Percentiles rank a stretch among this genome's conserved stretches.
These are phyloP conservation scores for Lumbricus terrestris DNA, from an alignment of 2,888 invertebrate species.

Conservation along the genomic window DNA sequence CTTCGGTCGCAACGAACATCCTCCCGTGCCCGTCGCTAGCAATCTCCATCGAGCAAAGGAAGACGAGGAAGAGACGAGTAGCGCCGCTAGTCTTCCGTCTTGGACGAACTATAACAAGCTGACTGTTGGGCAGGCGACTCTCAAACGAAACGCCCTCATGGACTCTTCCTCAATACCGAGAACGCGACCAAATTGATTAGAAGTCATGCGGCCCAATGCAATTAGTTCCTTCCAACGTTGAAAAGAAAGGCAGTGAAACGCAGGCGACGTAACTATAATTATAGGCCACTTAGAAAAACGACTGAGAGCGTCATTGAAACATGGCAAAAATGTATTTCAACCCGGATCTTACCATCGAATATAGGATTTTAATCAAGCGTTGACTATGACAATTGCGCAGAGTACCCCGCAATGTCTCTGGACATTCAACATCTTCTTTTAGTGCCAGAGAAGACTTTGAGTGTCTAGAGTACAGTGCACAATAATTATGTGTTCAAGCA, in stretches of 20 bases:
- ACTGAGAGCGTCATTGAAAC: background rate
- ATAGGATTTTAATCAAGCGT: background rate
- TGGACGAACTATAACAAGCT: conserved; percentile 34
- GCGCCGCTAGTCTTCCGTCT: background rate
- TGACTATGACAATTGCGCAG: background rate
- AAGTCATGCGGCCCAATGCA: background rate
- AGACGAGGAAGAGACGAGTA: background rate
- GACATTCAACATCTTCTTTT: background rate
- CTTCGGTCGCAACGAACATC: background rate
- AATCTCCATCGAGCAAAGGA: background rate
- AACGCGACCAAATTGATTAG: conserved; percentile 4
- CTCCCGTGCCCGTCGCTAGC: background rate
- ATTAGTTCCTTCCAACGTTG: background rate
- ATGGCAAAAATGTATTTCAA: too few relatives aligned
- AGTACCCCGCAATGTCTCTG: background rate
- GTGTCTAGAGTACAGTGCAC: too few relatives aligned
- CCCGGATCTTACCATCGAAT: too few relatives aligned
- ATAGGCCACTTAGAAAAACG: background rate
- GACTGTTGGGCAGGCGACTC: conserved; percentile 41
- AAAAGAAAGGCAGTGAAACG: background rate
- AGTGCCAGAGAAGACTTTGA: too few relatives aligned
- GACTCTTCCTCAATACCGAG: conserved; percentile 27
- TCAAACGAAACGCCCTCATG: conserved; percentile 38
- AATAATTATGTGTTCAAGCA: too few relatives aligned
- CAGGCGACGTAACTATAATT: too few relatives aligned